A percentile compares a stretch with the other conserved stretches of the same genome.
These are phyloP conservation scores for Phoxinus phoxinus DNA, from an alignment of 2,113 vertebrate species.

Conservation along the genomic window DNA sequence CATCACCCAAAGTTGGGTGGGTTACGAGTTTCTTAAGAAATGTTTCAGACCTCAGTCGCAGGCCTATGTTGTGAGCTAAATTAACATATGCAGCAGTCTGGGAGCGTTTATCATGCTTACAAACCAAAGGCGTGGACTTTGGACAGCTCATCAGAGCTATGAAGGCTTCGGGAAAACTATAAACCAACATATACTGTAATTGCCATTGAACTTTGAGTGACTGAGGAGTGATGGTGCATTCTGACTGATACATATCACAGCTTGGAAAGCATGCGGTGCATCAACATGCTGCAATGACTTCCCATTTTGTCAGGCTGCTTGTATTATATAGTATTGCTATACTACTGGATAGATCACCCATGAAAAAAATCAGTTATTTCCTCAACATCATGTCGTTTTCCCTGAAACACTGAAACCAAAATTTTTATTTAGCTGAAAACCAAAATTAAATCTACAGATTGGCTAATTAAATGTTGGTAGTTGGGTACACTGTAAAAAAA, in stretches of 20 bases:
- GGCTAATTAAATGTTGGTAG: neutral
- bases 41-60: neutral
- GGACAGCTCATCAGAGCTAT: constrained; percentile 13
- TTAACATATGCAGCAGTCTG: constrained; percentile 4
- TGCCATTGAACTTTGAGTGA: constrained; percentile 23
- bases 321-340: neutral
- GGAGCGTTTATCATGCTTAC: constrained; percentile 14
- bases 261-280: neutral
- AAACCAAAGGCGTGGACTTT: constrained; percentile 31
- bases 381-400: neutral
- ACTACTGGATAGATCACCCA: neutral
- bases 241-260: constrained; percentile 5
- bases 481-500: too few relatives aligned
- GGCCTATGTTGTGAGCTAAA: neutral
- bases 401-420: neutral
- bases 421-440: neutral
- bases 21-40: neutral
- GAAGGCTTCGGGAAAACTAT: constrained; percentile 27
- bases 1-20: neutral
- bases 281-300: neutral
- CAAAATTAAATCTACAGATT: neutral
- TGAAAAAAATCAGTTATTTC: neutral
- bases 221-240: constrained; percentile 9
- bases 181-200: constrained; percentile 16
- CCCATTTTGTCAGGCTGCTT: neutral